Evolutionary conservation across 2,113 vertebrate species (phyloP).

Genomic region (Tichodroma muraria): DNA sequence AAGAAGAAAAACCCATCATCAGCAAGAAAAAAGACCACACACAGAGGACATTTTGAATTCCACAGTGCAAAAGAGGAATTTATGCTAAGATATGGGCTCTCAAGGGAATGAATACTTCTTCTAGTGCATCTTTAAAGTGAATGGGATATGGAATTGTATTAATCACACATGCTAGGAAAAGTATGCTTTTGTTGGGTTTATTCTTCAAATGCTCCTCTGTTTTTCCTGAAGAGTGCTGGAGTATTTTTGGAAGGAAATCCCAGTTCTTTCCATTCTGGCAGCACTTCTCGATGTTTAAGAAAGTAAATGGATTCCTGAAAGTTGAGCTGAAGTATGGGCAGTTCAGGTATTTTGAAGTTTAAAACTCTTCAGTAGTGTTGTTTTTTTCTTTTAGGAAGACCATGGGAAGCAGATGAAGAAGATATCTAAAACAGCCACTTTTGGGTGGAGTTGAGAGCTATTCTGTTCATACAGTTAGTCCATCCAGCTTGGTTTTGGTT

Average conservation of each 20-base stretch:
- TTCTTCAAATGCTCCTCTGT: not conserved
- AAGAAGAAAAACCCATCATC: not conserved
- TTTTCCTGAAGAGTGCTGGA: not conserved
- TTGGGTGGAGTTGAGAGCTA: not conserved
- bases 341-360: not conserved
- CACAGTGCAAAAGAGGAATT: not conserved
- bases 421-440: not conserved
- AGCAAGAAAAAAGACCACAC: not conserved
- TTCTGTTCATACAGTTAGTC: not conserved
- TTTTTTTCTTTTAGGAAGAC: not conserved
- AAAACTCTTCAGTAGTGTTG: not conserved
- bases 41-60: not conserved
- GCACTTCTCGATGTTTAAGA: not conserved
- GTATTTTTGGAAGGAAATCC: slow-evolving; percentile 8
- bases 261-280: not conserved
- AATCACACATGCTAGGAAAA: not conserved
- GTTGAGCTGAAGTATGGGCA: not conserved
- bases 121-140: not conserved
- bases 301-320: slow-evolving; percentile 22
- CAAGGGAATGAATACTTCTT: not conserved
- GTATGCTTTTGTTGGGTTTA: not conserved
- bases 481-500: not conserved
- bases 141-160: slow-evolving; percentile 11
- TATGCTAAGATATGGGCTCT: not conserved
- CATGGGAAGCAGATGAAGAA: not conserved